Conservation (phyloP, 2,113 vertebrate species). For the Rhegmatorhina hoffmannsi region DNA sequence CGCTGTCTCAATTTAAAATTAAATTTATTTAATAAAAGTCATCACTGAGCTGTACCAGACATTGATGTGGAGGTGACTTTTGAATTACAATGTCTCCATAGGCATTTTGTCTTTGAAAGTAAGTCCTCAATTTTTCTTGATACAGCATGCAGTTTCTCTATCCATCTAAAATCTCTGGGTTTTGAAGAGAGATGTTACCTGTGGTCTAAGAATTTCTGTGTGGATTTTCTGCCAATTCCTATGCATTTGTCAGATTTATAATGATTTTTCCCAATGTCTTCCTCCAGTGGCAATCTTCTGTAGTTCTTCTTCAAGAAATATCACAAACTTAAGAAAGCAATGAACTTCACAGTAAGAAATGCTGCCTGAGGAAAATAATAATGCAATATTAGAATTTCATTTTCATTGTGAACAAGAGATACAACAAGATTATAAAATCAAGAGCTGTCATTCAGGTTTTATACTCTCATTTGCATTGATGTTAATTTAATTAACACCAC, state of each 20-base stretch:
- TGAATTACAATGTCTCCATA: not conserved
- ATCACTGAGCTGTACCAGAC: not conserved
- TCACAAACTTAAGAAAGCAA: not conserved
- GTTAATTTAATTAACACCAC: not conserved
- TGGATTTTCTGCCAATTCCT: not conserved
- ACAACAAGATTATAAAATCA: not conserved
- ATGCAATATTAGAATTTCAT: not conserved
- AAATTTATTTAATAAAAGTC: not conserved
- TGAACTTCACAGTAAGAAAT: not conserved
- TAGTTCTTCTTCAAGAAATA: not conserved
- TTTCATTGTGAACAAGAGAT: not conserved
- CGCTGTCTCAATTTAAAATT: not conserved
- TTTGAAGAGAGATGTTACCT: not conserved
- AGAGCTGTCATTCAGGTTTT: not conserved
- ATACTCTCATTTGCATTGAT: not conserved
- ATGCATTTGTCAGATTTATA: conserved; percentile 8
- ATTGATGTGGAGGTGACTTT: not conserved
- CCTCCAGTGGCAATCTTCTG: not conserved
- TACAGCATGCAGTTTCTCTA: not conserved
- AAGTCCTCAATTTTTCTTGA: not conserved
- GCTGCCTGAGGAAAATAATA: not conserved
- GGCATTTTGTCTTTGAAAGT: not conserved
- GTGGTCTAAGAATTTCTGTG: not conserved
- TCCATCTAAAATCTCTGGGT: not conserved
- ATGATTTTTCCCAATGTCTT: not conserved